Conservation (phyloP, 2,888 invertebrate genomes). For the Luffia ferchaultella region DNA sequence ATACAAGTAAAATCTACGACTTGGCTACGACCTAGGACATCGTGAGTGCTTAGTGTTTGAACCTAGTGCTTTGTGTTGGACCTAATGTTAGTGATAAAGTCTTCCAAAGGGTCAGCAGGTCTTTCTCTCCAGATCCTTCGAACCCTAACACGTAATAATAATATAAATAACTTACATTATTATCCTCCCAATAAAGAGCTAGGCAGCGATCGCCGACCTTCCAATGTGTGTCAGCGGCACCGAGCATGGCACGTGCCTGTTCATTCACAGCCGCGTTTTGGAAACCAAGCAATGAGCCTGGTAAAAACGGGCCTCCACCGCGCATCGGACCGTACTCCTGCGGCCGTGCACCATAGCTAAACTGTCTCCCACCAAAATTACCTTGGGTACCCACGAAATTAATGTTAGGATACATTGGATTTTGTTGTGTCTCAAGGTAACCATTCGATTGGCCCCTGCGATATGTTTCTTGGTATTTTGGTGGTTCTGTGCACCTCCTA, state of each 20-base stretch:
- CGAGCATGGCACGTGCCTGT: slow-evolving; percentile 59
- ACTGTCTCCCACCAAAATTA: slow-evolving; percentile 23
- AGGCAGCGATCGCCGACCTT: slow-evolving; percentile 83
- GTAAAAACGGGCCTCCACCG: slow-evolving; percentile 40
- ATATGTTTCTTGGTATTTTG: slow-evolving; percentile 37
- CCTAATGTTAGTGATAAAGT: no score
- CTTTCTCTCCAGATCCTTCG: no score
- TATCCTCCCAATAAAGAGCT: slow-evolving; percentile 94
- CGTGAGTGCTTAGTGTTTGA: no score
- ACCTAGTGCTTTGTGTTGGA: no score
- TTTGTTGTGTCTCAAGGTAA: slow-evolving; percentile 36
- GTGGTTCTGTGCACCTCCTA: slow-evolving; percentile 27
- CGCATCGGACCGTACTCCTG: slow-evolving; percentile 17
- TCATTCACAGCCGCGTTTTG: slow-evolving; percentile 61
- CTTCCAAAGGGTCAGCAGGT: no score
- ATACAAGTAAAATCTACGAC: no score
- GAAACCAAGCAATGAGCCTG: slow-evolving; percentile 53
- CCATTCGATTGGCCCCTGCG: slow-evolving; percentile 35
- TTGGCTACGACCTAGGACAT: no score
- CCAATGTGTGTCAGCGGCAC: slow-evolving; percentile 70
- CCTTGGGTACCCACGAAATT: slow-evolving; percentile 25
- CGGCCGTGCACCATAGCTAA: slow-evolving; percentile 32
- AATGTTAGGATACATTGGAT: slow-evolving; percentile 29
- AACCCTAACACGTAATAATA: no score
- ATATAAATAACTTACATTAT: slow-evolving; percentile 68